These are phyloP conservation scores for Laterallus jamaicensis DNA, from an alignment of 2,113 vertebrate genomes.

Conservation along the genomic window DNA sequence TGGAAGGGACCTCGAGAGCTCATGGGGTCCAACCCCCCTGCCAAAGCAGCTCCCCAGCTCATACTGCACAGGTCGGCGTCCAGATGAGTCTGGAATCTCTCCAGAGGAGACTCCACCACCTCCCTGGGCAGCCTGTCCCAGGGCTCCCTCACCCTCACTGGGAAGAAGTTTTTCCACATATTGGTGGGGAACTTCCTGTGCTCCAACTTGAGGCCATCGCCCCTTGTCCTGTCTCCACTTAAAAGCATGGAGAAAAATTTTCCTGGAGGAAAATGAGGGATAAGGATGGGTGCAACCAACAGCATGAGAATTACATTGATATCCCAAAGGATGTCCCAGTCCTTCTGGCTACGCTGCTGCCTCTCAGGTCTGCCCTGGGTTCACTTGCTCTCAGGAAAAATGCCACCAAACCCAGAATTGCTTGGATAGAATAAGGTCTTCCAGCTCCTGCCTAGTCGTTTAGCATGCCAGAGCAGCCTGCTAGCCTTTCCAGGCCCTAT, in stretches of 20 bases:
- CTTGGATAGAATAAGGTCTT: background rate
- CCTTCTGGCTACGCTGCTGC: background rate
- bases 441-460: background rate
- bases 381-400: background rate
- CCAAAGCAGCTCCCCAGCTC: no score
- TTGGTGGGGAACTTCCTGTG: no score
- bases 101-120: no score
- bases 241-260: background rate
- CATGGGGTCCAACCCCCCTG: no score
- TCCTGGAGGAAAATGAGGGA: background rate
- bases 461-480: background rate
- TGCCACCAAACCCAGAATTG: background rate
- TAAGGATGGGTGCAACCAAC: fast-evolving
- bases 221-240: background rate
- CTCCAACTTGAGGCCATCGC: no score
- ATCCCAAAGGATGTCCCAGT: background rate
- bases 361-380: background rate
- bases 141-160: no score
- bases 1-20: no score
- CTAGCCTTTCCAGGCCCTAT: background rate
- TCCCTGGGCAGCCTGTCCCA: no score
- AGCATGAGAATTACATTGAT: background rate
- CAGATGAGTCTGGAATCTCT: no score
- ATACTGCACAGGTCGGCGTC: no score
- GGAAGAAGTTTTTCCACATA: no score